These are phyloP conservation scores for Holacanthella duospinosa DNA, from an alignment of 2,888 invertebrate species.

Conservation along the genomic window DNA sequence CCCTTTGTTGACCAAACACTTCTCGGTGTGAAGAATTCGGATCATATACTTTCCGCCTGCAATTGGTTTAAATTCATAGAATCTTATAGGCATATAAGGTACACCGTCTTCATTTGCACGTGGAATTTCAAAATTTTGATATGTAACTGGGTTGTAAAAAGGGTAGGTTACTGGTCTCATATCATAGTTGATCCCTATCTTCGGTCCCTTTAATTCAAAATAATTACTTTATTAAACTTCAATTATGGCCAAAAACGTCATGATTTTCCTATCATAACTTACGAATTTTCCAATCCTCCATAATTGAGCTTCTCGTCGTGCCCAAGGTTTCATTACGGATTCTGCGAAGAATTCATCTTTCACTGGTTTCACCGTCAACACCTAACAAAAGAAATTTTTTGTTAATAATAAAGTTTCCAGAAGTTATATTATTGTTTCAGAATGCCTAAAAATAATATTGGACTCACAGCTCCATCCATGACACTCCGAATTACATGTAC, in stretches of 20 bases:
- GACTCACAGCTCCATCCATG: conserved; percentile 19
- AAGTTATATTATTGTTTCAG: too few species aligned
- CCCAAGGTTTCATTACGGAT: conserved; percentile 15
- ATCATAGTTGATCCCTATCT: conserved; percentile 17
- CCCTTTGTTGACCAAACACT: conserved; percentile 20
- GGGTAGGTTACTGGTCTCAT: conserved; percentile 13
- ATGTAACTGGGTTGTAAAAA: conserved; percentile 19
- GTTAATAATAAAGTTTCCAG: too few species aligned
- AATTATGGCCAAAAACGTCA: neutral
- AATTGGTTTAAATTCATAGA: conserved; percentile 16
- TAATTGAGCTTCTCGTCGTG: conserved; percentile 13
- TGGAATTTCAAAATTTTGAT: conserved; percentile 15
- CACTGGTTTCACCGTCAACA: conserved; percentile 11
- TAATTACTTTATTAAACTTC: neutral
- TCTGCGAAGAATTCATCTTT: conserved; percentile 18
- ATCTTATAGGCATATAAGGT: conserved; percentile 18
- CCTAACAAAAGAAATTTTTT: conserved; percentile 8
- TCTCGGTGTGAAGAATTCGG: conserved; percentile 17
- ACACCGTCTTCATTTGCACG: conserved; percentile 12
- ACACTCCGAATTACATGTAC: conserved; percentile 16
- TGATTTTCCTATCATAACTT: neutral
- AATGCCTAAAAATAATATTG: neutral
- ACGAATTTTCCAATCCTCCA: conserved; percentile 18
- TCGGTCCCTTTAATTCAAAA: conserved; percentile 12
- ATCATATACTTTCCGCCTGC: conserved; percentile 15